Evolutionary conservation across 2,113 vertebrate genomes (phyloP).

Genomic region (Corvus moneduloides): DNA sequence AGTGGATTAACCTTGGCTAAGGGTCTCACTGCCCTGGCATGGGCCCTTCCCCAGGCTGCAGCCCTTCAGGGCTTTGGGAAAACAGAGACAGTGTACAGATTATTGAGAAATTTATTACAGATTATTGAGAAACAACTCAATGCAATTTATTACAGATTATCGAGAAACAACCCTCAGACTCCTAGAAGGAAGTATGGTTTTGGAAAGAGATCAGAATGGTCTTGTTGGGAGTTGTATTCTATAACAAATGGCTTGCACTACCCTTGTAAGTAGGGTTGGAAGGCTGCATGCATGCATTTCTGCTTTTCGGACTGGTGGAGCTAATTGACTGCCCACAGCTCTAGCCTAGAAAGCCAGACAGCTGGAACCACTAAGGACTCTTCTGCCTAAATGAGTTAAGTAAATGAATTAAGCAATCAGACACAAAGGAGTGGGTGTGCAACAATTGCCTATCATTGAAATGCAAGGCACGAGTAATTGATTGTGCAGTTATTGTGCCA

Average conservation of each 20-base stretch:
- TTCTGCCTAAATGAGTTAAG: constrained; percentile 52
- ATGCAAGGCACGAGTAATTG: constrained; percentile 26
- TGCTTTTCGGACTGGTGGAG: background rate
- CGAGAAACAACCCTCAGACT: background rate
- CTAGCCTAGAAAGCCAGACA: constrained; percentile 37
- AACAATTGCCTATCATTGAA: constrained; percentile 18
- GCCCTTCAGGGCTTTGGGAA: background rate
- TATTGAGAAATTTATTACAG: background rate
- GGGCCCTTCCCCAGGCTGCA: background rate
- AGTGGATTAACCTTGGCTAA: background rate
- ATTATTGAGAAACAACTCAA: background rate
- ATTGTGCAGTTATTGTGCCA: background rate
- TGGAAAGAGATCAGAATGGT: background rate
- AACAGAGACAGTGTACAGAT: background rate
- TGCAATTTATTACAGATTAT: background rate
- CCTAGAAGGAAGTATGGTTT: background rate
- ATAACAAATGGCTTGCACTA: background rate
- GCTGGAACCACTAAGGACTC: constrained; percentile 24
- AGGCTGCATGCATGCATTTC: background rate
- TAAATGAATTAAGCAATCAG: constrained; percentile 56
- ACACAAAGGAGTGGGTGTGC: constrained; percentile 26
- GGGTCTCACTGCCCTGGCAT: too few species aligned
- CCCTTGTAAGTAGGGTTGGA: background rate
- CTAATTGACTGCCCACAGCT: constrained; percentile 20
- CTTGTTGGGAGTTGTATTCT: background rate